A percentile compares a stretch with the other conserved stretches of the same genome.
Evolutionary conservation across 2,888 invertebrate genomes (phyloP).

Genomic region (Megastigmus dorsalis): DNA sequence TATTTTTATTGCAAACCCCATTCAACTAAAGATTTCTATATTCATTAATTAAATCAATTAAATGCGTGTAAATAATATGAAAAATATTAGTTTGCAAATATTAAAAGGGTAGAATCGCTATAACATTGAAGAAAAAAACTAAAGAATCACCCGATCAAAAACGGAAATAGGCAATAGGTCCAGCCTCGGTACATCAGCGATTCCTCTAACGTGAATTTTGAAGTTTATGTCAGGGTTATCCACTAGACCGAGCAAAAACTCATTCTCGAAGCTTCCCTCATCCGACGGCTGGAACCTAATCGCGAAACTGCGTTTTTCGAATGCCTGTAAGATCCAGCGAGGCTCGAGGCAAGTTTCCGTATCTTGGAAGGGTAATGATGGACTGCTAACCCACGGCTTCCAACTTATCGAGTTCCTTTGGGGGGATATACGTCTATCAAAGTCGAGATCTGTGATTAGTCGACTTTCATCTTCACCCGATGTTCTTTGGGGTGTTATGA

Average conservation of each 20-base stretch:
- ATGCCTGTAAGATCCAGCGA: slow-evolving; percentile 62
- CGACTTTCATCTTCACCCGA: too few relatives aligned
- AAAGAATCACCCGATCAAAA: slow-evolving; percentile 60
- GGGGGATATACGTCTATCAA: too few relatives aligned
- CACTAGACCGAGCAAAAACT: slow-evolving; percentile 59
- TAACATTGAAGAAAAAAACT: neutral
- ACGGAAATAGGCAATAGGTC: slow-evolving; percentile 61
- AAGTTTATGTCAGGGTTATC: slow-evolving; percentile 57
- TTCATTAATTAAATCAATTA: neutral
- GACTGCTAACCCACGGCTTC: too few relatives aligned
- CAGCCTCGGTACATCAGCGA: slow-evolving; percentile 62
- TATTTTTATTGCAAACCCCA: too few relatives aligned
- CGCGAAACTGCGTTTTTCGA: slow-evolving; percentile 60
- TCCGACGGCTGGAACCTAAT: slow-evolving; percentile 62
- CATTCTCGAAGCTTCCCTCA: slow-evolving; percentile 57
- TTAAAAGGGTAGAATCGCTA: too few relatives aligned
- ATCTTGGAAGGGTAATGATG: too few relatives aligned
- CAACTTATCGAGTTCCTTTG: too few relatives aligned
- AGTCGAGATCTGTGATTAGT: too few relatives aligned
- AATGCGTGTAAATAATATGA: too few relatives aligned
- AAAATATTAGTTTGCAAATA: too few relatives aligned
- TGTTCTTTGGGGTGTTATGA: too few relatives aligned
- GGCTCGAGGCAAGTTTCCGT: slow-evolving; percentile 58
- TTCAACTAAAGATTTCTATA: neutral
- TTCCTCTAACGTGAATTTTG: slow-evolving; percentile 60